Percentiles rank a stretch among this genome's conserved stretches.
Conservation (phyloP, 2,888 invertebrate species). For the Biston stratarius region DNA sequence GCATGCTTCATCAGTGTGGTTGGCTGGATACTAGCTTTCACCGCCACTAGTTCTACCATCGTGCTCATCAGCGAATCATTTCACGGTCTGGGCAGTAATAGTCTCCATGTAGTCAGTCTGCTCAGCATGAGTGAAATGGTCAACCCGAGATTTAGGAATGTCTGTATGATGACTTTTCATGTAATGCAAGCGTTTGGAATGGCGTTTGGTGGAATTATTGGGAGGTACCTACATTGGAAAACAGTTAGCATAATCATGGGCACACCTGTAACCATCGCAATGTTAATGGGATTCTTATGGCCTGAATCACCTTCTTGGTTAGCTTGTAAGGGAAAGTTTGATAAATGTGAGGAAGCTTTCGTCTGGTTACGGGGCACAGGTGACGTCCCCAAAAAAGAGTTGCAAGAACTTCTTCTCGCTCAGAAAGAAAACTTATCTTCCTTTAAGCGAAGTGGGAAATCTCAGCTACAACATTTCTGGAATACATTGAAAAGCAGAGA, state of each 20-base stretch:
- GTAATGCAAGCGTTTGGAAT: conserved; percentile 42
- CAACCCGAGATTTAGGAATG: conserved; percentile 41
- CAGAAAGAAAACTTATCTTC: conserved; percentile 29
- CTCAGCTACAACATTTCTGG: conserved; percentile 9
- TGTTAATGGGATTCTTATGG: conserved; percentile 38
- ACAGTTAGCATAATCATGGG: conserved; percentile 39
- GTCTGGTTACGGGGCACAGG: conserved; percentile 43
- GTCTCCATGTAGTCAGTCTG: conserved; percentile 40
- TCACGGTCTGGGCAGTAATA: conserved; percentile 45
- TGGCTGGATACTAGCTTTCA: conserved; percentile 45
- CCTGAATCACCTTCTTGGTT: conserved; percentile 51
- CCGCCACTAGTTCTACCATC: conserved; percentile 20
- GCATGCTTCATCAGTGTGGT: conserved; percentile 42
- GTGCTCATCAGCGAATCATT: conserved; percentile 47
- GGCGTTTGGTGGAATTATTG: conserved; percentile 35
- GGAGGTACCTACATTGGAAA: conserved; percentile 46
- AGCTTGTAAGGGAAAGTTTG: conserved; percentile 45
- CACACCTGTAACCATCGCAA: conserved; percentile 27
- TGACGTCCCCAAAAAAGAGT: conserved; percentile 38
- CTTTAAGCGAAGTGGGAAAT: background rate
- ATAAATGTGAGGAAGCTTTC: conserved; percentile 43
- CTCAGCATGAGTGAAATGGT: conserved; percentile 48
- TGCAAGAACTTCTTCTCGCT: conserved; percentile 38
- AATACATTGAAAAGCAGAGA: conserved; percentile 29
- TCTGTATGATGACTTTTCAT: conserved; percentile 36